Evolutionary conservation across 2,797 vertebrate species (phyloP), one percentile per base, ranked within the genome.

Genomic region (Pelobates cultripes): DNA sequence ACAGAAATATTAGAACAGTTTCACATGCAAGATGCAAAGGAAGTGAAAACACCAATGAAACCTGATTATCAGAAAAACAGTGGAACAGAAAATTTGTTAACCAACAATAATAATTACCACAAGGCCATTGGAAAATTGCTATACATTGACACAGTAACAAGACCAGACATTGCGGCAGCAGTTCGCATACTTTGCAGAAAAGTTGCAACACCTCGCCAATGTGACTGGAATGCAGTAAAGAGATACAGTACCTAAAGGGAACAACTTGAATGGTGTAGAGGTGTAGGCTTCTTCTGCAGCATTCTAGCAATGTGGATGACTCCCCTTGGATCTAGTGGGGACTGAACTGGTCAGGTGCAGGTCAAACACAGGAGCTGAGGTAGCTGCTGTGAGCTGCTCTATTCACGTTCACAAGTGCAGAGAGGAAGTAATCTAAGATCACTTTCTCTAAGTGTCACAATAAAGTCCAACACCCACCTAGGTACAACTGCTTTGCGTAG

Each of bases 201-300:
- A 28, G 70, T 78, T 14, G 53, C 41, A 42, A 55, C 13, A 47
- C 66, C 76, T 17, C 17, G 40, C 41, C 47, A 78, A 14, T n/a
- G 14, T 42, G 76, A 70, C 67, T 78, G 76, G 66, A 70, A 70
- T 44, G 42, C 67, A 41, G 76, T 78, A 70, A 78, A 70, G 15
- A 53, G 14, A 28, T 28, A 28, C 42, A 43, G 4, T 63, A 68
- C 61, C 13, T 79, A 43, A 66, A 53, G 8, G 4, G 61, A 9
- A 67, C 43, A 9, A 15, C 53, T 5, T 2, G 7, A 10, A 43
- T 28, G n/a, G n/a, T n/a, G n/a, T n/a, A n/a, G 28, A 28, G 28
- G 28, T 28, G 28, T 28, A 28, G 1, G 28, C 28, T 28, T 28
- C 28, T 28, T 28, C 28, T 28, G 28, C 28, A 28, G 28, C 28